phyloP scores from a whole-genome alignment of 2,888 invertebrate genomes.

The Polyommatus icarus region DNA sequence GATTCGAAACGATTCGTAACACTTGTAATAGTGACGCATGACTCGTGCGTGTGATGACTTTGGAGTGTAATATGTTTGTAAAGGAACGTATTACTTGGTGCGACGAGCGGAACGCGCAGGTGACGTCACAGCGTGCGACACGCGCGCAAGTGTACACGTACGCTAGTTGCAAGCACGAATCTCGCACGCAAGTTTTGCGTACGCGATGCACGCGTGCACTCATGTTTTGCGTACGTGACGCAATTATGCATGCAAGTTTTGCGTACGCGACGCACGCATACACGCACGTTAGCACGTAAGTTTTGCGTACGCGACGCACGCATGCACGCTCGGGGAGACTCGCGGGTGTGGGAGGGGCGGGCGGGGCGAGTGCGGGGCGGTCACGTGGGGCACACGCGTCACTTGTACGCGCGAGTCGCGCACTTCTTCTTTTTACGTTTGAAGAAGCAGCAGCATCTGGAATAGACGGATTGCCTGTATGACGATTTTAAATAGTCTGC shows the following conservation, averaged over 20 bases:
- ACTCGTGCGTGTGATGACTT: conserved; percentile 27
- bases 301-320: background rate
- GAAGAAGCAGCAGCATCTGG: conserved; percentile 99
- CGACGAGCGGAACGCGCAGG: conserved; percentile 17
- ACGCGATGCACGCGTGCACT: background rate
- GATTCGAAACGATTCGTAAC: background rate
- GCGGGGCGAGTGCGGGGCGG: conserved; percentile 46
- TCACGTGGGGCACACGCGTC: conserved; percentile 82
- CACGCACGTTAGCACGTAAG: conserved; percentile 2
- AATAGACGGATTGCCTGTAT: conserved; percentile 80
- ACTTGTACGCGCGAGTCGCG: conserved; percentile 91
- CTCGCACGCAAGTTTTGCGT: background rate
- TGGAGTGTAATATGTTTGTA: conserved; percentile 31
- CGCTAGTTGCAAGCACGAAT: background rate
- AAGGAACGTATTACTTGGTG: conserved; percentile 31
- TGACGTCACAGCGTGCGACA: conserved; percentile 1
- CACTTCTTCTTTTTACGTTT: conserved; percentile 99
- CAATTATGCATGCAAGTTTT: background rate
- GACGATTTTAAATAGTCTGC: conserved; percentile 77
- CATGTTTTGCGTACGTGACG: background rate
- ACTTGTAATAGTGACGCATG: conserved; percentile 21
- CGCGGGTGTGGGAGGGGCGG: conserved; percentile 39
- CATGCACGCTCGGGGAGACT: background rate
- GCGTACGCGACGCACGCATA: background rate
- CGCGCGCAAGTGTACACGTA: background rate